Percentiles rank a stretch among this genome's conserved stretches.
phyloP scores from a whole-genome alignment of 2,797 vertebrate species.

The Anomalospiza imberbis region DNA sequence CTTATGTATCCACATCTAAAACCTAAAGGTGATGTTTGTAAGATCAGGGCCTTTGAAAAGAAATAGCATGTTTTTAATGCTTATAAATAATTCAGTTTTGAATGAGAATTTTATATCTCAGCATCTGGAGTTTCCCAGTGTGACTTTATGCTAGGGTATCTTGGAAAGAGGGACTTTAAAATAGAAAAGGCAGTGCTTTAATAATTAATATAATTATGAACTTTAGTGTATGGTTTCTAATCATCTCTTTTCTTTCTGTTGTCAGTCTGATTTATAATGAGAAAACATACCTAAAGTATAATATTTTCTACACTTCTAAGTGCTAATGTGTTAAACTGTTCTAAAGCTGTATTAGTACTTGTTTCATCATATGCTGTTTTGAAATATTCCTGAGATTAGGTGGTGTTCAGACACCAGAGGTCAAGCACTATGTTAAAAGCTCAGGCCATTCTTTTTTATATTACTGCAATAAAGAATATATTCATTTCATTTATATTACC shows the following conservation, averaged over 20 bases:
- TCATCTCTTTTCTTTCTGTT: neutral
- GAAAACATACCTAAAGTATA: constrained; percentile 13
- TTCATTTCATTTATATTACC: constrained; percentile 71
- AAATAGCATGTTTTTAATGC: neutral
- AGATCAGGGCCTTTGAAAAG: neutral
- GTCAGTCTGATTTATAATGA: neutral
- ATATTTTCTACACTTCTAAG: constrained; percentile 35
- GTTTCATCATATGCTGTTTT: constrained; percentile 42
- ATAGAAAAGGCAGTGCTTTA: neutral
- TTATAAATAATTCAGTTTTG: constrained; percentile 8
- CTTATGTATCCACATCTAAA: neutral
- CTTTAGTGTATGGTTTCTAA: neutral
- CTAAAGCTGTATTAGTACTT: constrained; percentile 45
- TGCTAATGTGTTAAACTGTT: constrained; percentile 53
- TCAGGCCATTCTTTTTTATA: constrained; percentile 71
- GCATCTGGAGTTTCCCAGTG: neutral
- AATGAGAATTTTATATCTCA: constrained; percentile 5
- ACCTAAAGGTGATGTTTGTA: neutral
- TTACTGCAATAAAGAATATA: constrained; percentile 71
- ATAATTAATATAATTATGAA: constrained; percentile 1
- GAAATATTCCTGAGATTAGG: constrained; percentile 51
- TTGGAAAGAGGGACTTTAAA: neutral
- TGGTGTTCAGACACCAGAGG: constrained; percentile 60
- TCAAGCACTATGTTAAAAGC: constrained; percentile 71
- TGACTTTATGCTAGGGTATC: neutral